A percentile compares a stretch with the other conserved stretches of the same genome.
Conservation (phyloP, 2,797 vertebrate genomes). For the Remorina albescens region DNA sequence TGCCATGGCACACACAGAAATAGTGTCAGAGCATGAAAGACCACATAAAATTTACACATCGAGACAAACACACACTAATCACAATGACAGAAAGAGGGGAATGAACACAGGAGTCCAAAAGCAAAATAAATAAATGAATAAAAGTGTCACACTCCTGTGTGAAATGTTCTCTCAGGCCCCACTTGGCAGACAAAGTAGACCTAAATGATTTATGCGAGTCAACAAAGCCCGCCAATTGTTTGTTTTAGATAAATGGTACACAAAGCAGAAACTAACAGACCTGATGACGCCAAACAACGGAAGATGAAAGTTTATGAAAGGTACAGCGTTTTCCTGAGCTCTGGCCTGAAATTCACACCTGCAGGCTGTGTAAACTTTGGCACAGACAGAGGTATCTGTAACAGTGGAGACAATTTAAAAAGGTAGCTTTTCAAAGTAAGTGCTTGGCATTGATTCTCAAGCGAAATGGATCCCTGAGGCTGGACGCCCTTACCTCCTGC, state of each 20-base stretch:
- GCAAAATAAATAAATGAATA: conserved; percentile 42
- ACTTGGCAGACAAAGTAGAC: conserved; percentile 71
- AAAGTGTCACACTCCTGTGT: conserved; percentile 45
- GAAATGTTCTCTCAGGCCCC: conserved; percentile 67
- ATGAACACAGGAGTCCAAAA: conserved; percentile 40
- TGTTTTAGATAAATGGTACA: conserved; percentile 74
- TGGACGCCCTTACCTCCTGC: conserved; percentile 71
- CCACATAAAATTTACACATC: conserved; percentile 16
- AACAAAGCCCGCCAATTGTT: conserved; percentile 71
- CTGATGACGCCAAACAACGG: conserved; percentile 50
- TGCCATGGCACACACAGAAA: conserved; percentile 12
- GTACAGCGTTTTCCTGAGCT: conserved; percentile 21
- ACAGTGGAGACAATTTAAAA: conserved; percentile 16
- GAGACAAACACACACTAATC: conserved; percentile 12
- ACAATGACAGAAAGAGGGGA: conserved; percentile 21
- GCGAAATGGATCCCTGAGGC: conserved; percentile 15
- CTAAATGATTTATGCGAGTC: conserved; percentile 76
- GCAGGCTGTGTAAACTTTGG: conserved; percentile 26
- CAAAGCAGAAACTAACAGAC: conserved; percentile 68
- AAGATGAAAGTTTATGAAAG: conserved; percentile 44
- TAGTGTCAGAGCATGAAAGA: conserved; percentile 32
- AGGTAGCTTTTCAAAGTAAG: conserved; percentile 33
- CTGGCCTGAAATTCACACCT: conserved; percentile 34
- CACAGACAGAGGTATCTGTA: conserved; percentile 5
- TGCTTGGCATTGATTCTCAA: conserved; percentile 7